Base-by-base conservation (phyloP, 2,113 vertebrate genomes). In the Anhinga rufa region DNA sequence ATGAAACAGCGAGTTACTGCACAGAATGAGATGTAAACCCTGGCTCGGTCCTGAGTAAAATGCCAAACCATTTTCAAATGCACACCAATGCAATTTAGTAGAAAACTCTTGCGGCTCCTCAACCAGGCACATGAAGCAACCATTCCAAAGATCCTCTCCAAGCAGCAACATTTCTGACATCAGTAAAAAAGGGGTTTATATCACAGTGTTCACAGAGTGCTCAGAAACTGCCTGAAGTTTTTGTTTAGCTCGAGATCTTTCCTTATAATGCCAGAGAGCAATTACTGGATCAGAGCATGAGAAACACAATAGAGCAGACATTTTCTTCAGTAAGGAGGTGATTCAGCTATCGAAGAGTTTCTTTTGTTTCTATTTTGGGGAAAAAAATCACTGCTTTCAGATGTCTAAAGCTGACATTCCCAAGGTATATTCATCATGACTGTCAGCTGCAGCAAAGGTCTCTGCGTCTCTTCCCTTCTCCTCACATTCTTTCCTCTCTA, bases 361-460 rank as follows among this genome's bases (percentile, higher is more conserved):
- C 87, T 95, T 95, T 79, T 79, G 31, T 94, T 95, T 84, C 93
- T 95, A 91, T 96, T 95, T 82, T 54, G 69, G 82, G 60, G 26
- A 26, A 42, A 74, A 86, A 26, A 42, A 74, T 60, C 65, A 60
- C 48, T 64, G 69, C 81, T 81, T 64, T 92, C 65, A 95, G 83
- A 57, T 78, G 60, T 28, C 86, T 88, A 31, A 83, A 82, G 54
- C 76, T 95, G 94, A 71, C 2, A 1, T 64, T 87, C 21, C 65
- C 55, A 72, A 84, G 82, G 94, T 54, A 57, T 3, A 42, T 10
- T 72, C 76, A 48, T 64, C 55, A 25, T 19, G 72, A 24, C 77
- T 82, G 77, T 22, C 76, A 90, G 82, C 54, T 29, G 90, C 92
- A 52, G 69, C 8, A 0, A 44, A 79, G 57, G 24, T 46, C 66